Evolutionary conservation across 2,888 invertebrate species (phyloP).

Genomic region (Arge pagana): DNA sequence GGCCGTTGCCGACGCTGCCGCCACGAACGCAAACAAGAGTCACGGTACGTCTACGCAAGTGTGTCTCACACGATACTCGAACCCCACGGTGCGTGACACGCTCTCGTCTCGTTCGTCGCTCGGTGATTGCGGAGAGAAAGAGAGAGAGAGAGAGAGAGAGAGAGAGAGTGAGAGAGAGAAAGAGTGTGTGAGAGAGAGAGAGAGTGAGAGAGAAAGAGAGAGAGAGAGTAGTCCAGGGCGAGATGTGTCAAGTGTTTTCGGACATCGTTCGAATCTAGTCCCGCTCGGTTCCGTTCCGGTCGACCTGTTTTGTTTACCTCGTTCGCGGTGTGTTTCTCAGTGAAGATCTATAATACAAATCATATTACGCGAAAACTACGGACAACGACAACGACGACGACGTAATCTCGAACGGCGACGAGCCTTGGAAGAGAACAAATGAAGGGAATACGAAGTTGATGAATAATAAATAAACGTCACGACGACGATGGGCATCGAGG

Average conservation of each 20-base stretch:
- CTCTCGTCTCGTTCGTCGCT: background rate
- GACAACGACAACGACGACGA: too few species aligned
- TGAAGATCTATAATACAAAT: too few species aligned
- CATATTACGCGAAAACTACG: too few species aligned
- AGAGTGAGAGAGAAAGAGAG: conserved; percentile 7
- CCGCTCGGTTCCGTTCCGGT: too few species aligned
- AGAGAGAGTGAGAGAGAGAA: conserved; percentile 12
- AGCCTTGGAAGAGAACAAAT: too few species aligned
- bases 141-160: conserved; percentile 22
- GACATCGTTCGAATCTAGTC: too few species aligned
- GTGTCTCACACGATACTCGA: conserved; percentile 30
- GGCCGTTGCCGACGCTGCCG: conserved; percentile 54
- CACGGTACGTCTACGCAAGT: conserved; percentile 43
- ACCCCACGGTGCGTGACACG: background rate
- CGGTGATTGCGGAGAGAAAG: conserved; percentile 30
- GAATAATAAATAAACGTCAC: too few species aligned
- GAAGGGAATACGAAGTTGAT: too few species aligned
- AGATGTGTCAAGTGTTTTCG: conserved; percentile 10
- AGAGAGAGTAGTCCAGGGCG: background rate
- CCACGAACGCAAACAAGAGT: conserved; percentile 47
- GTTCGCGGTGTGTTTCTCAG: too few species aligned
- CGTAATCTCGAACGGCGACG: too few species aligned
- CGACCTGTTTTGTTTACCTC: too few species aligned
- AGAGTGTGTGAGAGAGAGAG: conserved; percentile 1
- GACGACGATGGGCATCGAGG: too few species aligned